Evolutionary conservation across 2,113 vertebrate species (phyloP).

Genomic region (Pseudolaguvia tuberculata): DNA sequence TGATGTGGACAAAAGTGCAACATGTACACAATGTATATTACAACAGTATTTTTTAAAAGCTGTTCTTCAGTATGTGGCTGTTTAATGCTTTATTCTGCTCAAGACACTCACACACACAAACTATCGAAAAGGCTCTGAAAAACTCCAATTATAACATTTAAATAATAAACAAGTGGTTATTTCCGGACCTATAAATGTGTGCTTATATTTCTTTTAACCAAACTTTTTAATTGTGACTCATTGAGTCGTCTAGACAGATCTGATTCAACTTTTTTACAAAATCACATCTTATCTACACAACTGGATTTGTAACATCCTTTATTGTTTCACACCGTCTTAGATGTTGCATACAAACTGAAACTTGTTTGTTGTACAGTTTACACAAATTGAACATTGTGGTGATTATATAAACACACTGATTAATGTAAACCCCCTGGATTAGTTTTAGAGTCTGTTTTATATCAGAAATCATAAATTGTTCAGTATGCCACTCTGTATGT

Average conservation of each 20-base stretch:
- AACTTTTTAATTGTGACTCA: not conserved
- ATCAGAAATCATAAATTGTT: not conserved
- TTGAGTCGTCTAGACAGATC: not conserved
- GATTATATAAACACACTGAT: not conserved
- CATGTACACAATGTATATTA: slow-evolving; percentile 68
- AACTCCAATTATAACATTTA: slow-evolving; percentile 71
- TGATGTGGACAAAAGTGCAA: slow-evolving; percentile 56
- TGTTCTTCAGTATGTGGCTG: slow-evolving; percentile 58
- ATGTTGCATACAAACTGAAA: too few species aligned
- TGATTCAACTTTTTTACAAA: slow-evolving; percentile 6
- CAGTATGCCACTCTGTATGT: not conserved
- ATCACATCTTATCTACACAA: not conserved
- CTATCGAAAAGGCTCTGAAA: slow-evolving; percentile 59
- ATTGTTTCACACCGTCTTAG: too few species aligned
- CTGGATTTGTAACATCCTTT: not conserved
- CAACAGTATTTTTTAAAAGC: slow-evolving; percentile 93
- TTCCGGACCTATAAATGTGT: slow-evolving; percentile 53
- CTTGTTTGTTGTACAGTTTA: not conserved
- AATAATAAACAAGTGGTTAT: slow-evolving; percentile 70
- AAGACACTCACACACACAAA: slow-evolving; percentile 10
- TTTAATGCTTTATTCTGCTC: slow-evolving; percentile 27
- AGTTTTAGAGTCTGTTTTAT: not conserved
- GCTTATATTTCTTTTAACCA: slow-evolving; percentile 7
- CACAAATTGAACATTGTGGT: not conserved
- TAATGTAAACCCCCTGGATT: not conserved